Percentiles rank a stretch among this genome's conserved stretches.
Conservation (phyloP, 1,140 invertebrate species). For the Mamestra configurata region DNA sequence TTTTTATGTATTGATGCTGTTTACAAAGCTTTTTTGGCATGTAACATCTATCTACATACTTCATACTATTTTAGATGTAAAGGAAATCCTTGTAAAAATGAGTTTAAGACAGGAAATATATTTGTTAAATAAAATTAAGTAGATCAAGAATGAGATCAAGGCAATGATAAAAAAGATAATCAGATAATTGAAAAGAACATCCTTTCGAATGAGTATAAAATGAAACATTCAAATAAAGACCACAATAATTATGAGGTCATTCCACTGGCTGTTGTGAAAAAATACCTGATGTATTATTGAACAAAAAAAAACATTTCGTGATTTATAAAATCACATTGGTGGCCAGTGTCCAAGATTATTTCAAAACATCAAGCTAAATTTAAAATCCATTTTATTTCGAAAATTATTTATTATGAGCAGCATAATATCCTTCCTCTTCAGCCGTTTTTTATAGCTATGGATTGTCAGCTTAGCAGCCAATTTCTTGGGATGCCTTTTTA, state of each 20-base stretch:
- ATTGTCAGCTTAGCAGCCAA: no score
- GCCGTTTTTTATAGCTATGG: no score
- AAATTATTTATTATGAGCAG: no score
- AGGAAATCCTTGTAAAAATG: conserved; percentile 16
- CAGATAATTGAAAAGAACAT: background rate
- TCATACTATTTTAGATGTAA: background rate
- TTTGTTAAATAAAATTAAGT: conserved; percentile 8
- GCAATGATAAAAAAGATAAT: background rate
- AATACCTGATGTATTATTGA: background rate
- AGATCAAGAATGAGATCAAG: conserved; percentile 4
- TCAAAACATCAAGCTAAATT: background rate
- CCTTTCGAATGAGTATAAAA: background rate
- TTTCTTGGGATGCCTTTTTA: no score
- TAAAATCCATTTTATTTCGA: background rate
- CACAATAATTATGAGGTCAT: background rate
- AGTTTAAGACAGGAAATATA: conserved; percentile 14
- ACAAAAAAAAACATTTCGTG: background rate
- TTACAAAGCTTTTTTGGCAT: background rate
- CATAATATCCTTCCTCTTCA: no score
- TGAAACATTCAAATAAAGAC: background rate
- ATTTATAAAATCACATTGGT: background rate
- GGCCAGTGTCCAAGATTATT: background rate
- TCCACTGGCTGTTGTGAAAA: background rate
- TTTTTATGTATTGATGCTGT: background rate
- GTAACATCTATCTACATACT: background rate